Percentiles rank a stretch among this genome's conserved stretches.
phyloP scores from a whole-genome alignment of 2,797 vertebrate species.

The Atherinosoma microstoma region DNA sequence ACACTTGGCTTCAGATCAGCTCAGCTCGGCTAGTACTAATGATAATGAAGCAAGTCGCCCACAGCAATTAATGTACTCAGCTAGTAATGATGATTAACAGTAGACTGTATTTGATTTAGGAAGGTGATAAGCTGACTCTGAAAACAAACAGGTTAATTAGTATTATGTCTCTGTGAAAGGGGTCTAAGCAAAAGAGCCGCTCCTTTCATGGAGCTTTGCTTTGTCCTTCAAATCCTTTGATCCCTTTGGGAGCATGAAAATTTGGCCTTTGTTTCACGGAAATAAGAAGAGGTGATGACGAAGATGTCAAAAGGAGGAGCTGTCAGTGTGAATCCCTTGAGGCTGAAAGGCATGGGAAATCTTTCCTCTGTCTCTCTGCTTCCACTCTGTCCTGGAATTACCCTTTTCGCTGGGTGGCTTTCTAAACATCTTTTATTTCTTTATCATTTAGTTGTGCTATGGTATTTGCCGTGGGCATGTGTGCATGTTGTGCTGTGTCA shows the following conservation, averaged over 20 bases:
- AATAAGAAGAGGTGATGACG: slow-evolving; percentile 26
- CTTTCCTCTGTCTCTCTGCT: slow-evolving; percentile 32
- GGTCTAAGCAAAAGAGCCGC: slow-evolving; percentile 14
- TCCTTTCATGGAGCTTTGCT: neutral
- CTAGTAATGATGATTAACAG: slow-evolving; percentile 70
- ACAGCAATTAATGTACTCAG: slow-evolving; percentile 72
- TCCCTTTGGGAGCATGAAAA: slow-evolving; percentile 7
- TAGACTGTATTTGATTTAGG: slow-evolving; percentile 63
- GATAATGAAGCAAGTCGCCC: slow-evolving; percentile 66
- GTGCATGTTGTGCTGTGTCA: slow-evolving; percentile 11
- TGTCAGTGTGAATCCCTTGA: slow-evolving; percentile 33
- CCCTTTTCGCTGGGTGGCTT: slow-evolving; percentile 42
- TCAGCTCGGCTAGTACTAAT: slow-evolving; percentile 41
- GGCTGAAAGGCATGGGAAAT: slow-evolving; percentile 9
- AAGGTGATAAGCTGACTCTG: slow-evolving; percentile 56
- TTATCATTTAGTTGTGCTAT: slow-evolving; percentile 32
- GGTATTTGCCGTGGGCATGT: slow-evolving; percentile 30
- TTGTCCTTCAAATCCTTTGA: slow-evolving; percentile 14
- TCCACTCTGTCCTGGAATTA: slow-evolving; percentile 59
- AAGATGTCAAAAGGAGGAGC: slow-evolving; percentile 35
- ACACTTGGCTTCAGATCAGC: slow-evolving; percentile 55
- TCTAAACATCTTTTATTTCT: slow-evolving; percentile 33
- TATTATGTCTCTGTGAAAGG: slow-evolving; percentile 21
- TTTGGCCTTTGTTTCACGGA: slow-evolving; percentile 17
- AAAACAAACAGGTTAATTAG: slow-evolving; percentile 72